phyloP scores from a whole-genome alignment of 2,888 invertebrate genomes.

The Lasioglossum lativentre region DNA sequence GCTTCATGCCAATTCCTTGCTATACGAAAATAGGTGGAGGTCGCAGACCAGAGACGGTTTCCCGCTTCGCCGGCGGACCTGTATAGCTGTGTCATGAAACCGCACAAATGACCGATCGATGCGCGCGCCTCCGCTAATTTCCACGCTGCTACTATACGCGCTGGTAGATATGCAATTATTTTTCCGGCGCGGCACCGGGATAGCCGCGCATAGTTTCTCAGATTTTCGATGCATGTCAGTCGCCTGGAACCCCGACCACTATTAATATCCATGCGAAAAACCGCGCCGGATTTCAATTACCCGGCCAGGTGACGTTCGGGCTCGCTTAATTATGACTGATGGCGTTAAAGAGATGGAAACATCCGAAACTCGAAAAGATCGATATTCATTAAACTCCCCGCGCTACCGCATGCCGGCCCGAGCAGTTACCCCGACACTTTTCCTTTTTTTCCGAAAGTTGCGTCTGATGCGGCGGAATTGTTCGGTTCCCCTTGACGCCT shows the following conservation, averaged over 20 bases:
- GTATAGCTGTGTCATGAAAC: slow-evolving; percentile 56
- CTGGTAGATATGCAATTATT: background rate
- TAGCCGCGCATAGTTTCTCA: background rate
- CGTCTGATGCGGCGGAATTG: background rate
- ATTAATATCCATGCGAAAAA: slow-evolving; percentile 39
- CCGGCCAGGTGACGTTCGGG: background rate
- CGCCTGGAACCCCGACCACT: slow-evolving; percentile 17
- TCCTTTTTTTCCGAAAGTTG: background rate
- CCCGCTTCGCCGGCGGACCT: slow-evolving; percentile 40
- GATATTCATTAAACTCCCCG: slow-evolving; percentile 33
- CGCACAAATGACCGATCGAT: slow-evolving; percentile 68
- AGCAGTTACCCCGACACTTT: background rate
- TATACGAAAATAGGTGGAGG: slow-evolving; percentile 77
- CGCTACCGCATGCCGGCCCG: background rate
- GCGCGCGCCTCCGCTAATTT: slow-evolving; percentile 42
- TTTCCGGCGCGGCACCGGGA: background rate
- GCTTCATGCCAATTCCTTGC: slow-evolving; percentile 76
- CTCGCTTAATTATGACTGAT: slow-evolving; percentile 34
- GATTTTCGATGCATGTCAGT: slow-evolving; percentile 15
- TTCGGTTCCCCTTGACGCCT: background rate
- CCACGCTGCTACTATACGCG: background rate
- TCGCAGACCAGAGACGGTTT: slow-evolving; percentile 66
- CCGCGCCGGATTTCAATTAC: slow-evolving; percentile 13
- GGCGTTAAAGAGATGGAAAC: slow-evolving; percentile 25
- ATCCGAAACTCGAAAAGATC: background rate